These are phyloP conservation scores for Diabrotica balteata DNA, from an alignment of 2,888 invertebrate species.

Conservation along the genomic window DNA sequence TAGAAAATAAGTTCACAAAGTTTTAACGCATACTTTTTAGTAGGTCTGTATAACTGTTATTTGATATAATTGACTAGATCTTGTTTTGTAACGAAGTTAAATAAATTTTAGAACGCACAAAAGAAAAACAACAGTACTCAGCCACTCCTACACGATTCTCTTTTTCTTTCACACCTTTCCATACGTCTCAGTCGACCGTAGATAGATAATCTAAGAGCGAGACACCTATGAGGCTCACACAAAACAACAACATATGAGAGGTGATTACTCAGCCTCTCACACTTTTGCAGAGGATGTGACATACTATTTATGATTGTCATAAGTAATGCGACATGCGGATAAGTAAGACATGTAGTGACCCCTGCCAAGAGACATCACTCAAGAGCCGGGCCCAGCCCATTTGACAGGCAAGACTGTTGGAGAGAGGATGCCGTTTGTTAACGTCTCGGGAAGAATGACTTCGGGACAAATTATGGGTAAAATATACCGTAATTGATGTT, in stretches of 20 bases:
- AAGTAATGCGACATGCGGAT: constrained; percentile 44
- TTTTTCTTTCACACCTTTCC: constrained; percentile 9
- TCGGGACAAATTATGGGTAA: constrained; percentile 42
- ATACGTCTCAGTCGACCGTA: background rate
- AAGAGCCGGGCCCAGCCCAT: constrained; percentile 35
- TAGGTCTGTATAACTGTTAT: too few species aligned
- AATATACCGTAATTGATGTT: constrained; percentile 34
- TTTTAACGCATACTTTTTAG: too few species aligned
- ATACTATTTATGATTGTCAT: constrained; percentile 48
- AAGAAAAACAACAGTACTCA: background rate
- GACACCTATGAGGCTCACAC: constrained; percentile 29
- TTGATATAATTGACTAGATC: too few species aligned
- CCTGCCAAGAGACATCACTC: constrained; percentile 32
- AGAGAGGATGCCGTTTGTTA: constrained; percentile 35
- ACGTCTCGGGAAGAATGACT: constrained; percentile 35
- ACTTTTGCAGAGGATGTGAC: constrained; percentile 45
- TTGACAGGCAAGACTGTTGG: constrained; percentile 28
- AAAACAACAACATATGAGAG: constrained; percentile 40
- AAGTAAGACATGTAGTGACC: constrained; percentile 32
- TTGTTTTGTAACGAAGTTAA: too few species aligned
- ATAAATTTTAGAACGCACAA: too few species aligned
- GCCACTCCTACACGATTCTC: background rate
- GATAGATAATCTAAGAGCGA: constrained; percentile 2
- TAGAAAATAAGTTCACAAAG: too few species aligned
- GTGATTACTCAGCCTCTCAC: constrained; percentile 42